These are phyloP conservation scores for Atherinosoma microstoma DNA, from an alignment of 2,797 vertebrate species.

Conservation along the genomic window DNA sequence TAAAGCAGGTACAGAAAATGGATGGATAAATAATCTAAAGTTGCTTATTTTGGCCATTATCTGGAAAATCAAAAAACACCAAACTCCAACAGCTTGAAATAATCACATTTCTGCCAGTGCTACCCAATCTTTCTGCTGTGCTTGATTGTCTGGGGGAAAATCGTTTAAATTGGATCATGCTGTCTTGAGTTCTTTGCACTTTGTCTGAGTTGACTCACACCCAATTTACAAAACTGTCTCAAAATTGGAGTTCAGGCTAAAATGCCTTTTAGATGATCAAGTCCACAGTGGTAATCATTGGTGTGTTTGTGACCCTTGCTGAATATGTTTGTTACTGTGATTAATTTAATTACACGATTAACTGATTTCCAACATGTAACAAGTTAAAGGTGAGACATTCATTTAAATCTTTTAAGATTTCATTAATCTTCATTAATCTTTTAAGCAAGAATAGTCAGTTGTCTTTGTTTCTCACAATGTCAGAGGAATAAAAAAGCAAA, in stretches of 20 bases:
- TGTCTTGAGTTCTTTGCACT: conserved; percentile 11
- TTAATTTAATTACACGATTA: background rate
- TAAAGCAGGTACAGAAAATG: background rate
- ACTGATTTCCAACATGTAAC: background rate
- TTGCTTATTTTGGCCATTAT: conserved; percentile 35
- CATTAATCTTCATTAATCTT: no score
- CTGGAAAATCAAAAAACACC: conserved; percentile 34
- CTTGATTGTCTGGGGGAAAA: conserved; percentile 43
- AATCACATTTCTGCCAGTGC: conserved; percentile 16
- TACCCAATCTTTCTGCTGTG: conserved; percentile 50
- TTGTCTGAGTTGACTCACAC: conserved; percentile 27
- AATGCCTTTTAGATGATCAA: background rate
- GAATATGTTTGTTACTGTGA: background rate
- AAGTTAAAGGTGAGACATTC: background rate
- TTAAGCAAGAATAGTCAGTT: background rate
- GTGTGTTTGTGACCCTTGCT: background rate
- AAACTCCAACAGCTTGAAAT: conserved; percentile 33
- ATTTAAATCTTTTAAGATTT: background rate
- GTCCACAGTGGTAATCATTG: background rate
- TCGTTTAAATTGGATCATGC: conserved; percentile 54
- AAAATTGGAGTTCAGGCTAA: conserved; percentile 22
- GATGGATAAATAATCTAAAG: conserved; percentile 7
- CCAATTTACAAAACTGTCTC: conserved; percentile 41
- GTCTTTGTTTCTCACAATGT: background rate
- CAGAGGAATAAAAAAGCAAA: background rate